Percentiles rank a stretch among this genome's conserved stretches.
phyloP scores from a whole-genome alignment of 2,888 invertebrate species.

The Lochmaea capreae region DNA sequence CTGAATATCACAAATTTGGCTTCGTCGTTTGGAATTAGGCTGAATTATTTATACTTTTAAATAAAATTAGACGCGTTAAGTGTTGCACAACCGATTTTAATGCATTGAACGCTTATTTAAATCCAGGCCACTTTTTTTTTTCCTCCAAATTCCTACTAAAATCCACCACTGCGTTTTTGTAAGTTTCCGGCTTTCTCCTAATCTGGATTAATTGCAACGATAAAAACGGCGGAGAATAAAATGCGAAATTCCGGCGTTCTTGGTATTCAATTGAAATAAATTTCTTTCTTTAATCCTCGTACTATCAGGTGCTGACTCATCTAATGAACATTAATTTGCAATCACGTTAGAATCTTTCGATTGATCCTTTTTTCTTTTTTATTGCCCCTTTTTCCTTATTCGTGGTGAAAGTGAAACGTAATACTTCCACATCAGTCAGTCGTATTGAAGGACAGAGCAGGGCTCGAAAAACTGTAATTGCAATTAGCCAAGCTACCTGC shows the following conservation, averaged over 20 bases:
- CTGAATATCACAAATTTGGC: neutral
- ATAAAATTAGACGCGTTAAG: too few species aligned
- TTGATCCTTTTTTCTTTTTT: conserved; percentile 32
- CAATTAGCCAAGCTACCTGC: neutral
- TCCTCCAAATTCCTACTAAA: neutral
- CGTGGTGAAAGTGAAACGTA: conserved; percentile 39
- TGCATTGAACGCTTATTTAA: neutral
- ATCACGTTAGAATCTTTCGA: conserved; percentile 37
- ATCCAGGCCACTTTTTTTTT: neutral
- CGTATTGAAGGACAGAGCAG: conserved; percentile 17
- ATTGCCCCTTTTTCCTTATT: conserved; percentile 15
- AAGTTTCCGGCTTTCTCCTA: neutral
- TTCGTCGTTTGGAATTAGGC: too few species aligned
- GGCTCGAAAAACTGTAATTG: neutral
- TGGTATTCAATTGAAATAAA: conserved; percentile 36
- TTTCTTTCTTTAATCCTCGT: conserved; percentile 33
- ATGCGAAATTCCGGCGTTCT: conserved; percentile 27
- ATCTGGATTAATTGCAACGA: conserved; percentile 2
- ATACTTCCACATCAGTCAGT: conserved; percentile 27
- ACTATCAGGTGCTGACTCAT: conserved; percentile 44
- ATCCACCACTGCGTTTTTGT: conserved; percentile 3
- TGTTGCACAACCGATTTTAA: neutral
- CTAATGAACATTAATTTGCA: conserved; percentile 43
- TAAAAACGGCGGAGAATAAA: conserved; percentile 5
- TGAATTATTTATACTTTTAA: too few species aligned